Evolutionary conservation across 2,888 invertebrate species (phyloP).

Genomic region (Boloria euphrosyne): DNA sequence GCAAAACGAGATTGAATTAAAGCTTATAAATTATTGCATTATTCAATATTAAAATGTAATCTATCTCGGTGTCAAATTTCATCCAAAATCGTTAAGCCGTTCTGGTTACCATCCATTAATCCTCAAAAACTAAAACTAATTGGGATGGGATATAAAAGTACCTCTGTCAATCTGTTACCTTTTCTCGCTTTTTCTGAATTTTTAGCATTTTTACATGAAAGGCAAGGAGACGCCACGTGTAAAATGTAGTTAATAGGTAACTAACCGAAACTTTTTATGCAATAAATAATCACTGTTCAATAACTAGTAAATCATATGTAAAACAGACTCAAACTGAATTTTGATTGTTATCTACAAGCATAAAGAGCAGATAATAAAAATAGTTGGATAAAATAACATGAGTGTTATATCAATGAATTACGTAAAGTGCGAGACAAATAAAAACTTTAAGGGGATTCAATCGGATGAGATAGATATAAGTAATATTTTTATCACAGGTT

Average conservation of each 20-base stretch:
- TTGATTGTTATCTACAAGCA: slow-evolving; percentile 5
- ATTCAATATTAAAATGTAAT: background rate
- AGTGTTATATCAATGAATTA: slow-evolving; percentile 17
- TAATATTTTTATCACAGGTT: slow-evolving; percentile 66
- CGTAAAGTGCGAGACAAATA: slow-evolving; percentile 17
- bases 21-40: background rate
- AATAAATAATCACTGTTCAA: background rate
- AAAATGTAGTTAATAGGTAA: no score
- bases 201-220: no score
- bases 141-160: no score
- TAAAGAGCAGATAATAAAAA: slow-evolving; percentile 4
- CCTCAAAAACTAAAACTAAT: no score
- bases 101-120: no score
- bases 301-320: background rate
- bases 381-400: background rate
- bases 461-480: slow-evolving; percentile 23
- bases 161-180: no score
- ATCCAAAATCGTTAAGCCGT: no score
- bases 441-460: slow-evolving; percentile 22
- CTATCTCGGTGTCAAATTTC: no score
- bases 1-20: slow-evolving; percentile 27
- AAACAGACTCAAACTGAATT: slow-evolving; percentile 4
- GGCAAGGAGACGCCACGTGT: no score
- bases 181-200: no score
- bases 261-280: no score